Evolutionary conservation across 1,140 invertebrate genomes (phyloP).

Genomic region (Cyclargus thomasi): DNA sequence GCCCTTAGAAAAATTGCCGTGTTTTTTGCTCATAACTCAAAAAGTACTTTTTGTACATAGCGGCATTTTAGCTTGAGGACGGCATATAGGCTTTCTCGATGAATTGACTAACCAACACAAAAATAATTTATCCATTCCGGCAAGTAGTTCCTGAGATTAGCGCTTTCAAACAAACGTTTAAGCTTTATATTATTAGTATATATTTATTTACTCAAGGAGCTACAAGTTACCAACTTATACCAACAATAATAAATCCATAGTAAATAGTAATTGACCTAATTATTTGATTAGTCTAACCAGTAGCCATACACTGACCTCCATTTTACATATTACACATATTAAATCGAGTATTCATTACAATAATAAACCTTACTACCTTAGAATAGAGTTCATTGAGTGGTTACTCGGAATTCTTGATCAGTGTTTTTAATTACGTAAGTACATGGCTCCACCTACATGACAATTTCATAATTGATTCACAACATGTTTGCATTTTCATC

Average conservation of each 20-base stretch:
- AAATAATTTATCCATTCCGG: too few relatives aligned
- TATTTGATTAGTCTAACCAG: slow-evolving; percentile 9
- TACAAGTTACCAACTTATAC: background rate
- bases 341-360: background rate
- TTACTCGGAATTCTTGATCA: background rate
- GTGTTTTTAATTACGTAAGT: slow-evolving; percentile 15
- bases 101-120: too few relatives aligned
- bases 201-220: background rate
- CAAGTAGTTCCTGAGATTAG: too few relatives aligned
- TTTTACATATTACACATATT: slow-evolving; percentile 2
- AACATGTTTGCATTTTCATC: slow-evolving; percentile 6
- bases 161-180: too few relatives aligned
- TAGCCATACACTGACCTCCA: background rate
- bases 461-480: slow-evolving; percentile 11
- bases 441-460: slow-evolving; percentile 5
- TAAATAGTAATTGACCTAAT: slow-evolving; percentile 6
- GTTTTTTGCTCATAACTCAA: too few relatives aligned
- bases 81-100: too few relatives aligned
- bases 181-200: too few relatives aligned
- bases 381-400: background rate
- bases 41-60: too few relatives aligned
- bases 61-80: too few relatives aligned
- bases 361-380: background rate
- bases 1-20: too few relatives aligned
- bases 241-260: background rate